These are phyloP conservation scores for Salvator merianae DNA, from an alignment of 2,113 vertebrate species.

Conservation along the genomic window DNA sequence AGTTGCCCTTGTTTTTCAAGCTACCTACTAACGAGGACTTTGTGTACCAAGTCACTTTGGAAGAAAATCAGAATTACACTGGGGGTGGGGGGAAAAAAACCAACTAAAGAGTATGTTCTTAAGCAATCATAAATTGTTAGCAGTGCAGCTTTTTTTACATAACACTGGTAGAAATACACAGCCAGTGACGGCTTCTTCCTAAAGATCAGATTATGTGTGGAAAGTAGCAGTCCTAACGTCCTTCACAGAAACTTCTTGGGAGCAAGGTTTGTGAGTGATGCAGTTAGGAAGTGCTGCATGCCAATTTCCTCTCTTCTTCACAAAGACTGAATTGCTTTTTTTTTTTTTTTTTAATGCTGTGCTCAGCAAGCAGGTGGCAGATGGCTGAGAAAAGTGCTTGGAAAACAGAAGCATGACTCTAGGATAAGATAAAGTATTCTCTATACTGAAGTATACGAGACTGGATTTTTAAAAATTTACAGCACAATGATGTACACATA, in stretches of 20 bases:
- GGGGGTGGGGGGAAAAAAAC: conserved; percentile 14
- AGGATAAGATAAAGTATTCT: not conserved
- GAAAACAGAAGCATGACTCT: not conserved
- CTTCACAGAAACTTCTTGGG: not conserved
- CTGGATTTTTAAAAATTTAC: not conserved
- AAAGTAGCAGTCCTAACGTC: not conserved
- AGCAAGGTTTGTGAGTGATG: not conserved
- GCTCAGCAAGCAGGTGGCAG: not conserved
- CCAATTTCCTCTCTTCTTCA: not conserved
- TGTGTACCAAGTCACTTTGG: not conserved
- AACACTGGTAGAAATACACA: not conserved
- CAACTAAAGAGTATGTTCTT: not conserved
- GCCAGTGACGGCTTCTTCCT: not conserved
- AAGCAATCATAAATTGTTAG: not conserved
- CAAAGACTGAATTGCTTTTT: not conserved
- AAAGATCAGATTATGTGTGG: not conserved
- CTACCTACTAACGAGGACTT: not conserved
- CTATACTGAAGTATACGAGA: not conserved
- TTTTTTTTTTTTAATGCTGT: not conserved
- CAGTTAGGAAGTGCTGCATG: not conserved
- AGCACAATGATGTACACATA: not conserved
- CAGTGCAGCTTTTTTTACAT: not conserved
- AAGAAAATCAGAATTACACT: not conserved
- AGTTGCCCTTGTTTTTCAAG: conserved; percentile 10
- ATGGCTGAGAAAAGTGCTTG: not conserved